These are phyloP conservation scores for Achroia grisella DNA, from an alignment of 1,140 invertebrate genomes.

Conservation along the genomic window DNA sequence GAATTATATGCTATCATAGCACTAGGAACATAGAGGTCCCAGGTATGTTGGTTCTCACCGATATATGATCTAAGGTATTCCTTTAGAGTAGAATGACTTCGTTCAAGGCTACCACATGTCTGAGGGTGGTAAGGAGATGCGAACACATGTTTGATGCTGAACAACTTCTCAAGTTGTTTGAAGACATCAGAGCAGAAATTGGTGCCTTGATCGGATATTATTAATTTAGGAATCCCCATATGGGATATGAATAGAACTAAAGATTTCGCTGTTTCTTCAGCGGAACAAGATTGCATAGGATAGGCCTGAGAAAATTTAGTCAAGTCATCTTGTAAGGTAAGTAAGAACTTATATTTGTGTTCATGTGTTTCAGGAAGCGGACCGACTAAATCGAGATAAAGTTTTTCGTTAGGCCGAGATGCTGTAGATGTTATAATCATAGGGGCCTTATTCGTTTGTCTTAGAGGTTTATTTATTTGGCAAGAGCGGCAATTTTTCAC, in stretches of 20 bases:
- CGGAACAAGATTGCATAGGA: conserved; percentile 24
- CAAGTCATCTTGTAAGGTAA: conserved; percentile 37
- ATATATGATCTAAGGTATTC: conserved; percentile 32
- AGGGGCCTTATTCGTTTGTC: conserved; percentile 24
- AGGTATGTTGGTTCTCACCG: conserved; percentile 14
- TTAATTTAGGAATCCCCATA: conserved; percentile 38
- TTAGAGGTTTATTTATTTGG: conserved; percentile 31
- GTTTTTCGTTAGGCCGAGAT: conserved; percentile 23
- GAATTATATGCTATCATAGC: conserved; percentile 28
- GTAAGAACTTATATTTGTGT: conserved; percentile 30
- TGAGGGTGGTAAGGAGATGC: conserved; percentile 48
- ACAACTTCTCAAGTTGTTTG: conserved; percentile 33
- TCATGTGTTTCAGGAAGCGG: conserved; percentile 22
- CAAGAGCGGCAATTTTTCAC: conserved; percentile 28
- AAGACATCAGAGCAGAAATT: conserved; percentile 39
- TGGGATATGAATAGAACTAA: conserved; percentile 36
- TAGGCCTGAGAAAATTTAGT: conserved; percentile 38
- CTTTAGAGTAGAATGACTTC: conserved; percentile 16
- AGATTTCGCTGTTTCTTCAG: conserved; percentile 22
- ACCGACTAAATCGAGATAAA: conserved; percentile 32
- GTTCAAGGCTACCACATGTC: conserved; percentile 26
- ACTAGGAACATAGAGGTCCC: conserved; percentile 16
- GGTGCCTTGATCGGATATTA: conserved; percentile 42
- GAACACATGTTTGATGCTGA: conserved; percentile 31
- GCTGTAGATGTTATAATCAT: conserved; percentile 38